Percentiles rank a stretch among this genome's conserved stretches.
phyloP scores from a whole-genome alignment of 2,113 vertebrate genomes.

The Balaeniceps rex region DNA sequence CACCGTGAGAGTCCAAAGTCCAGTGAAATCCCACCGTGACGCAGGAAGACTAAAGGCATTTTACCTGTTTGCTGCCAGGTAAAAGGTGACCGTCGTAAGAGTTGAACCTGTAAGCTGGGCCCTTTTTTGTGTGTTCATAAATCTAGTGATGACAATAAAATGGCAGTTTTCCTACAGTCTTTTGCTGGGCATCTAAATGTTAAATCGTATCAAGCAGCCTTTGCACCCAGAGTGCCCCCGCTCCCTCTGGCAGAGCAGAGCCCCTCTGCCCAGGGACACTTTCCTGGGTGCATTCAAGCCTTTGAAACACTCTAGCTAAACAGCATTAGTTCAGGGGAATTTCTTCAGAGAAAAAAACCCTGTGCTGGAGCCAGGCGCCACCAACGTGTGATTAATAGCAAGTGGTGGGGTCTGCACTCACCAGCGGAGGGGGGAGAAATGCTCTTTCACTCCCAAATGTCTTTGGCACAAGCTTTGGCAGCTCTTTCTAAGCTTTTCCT shows the following conservation, averaged over 20 bases:
- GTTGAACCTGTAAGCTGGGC: neutral
- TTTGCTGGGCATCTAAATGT: neutral
- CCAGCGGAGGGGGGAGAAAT: neutral
- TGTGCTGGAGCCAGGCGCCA: neutral
- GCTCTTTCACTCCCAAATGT: neutral
- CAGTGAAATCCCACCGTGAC: neutral
- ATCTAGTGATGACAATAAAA: neutral
- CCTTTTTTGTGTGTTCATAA: neutral
- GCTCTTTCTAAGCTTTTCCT: slow-evolving; percentile 23
- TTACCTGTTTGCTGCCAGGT: neutral
- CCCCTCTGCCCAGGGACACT: neutral
- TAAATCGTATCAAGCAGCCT: neutral
- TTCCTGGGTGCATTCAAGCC: neutral
- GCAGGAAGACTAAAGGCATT: neutral
- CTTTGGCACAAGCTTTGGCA: slow-evolving; percentile 11
- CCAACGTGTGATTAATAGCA: slow-evolving; percentile 3
- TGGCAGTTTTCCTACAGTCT: neutral
- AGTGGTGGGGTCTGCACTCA: neutral
- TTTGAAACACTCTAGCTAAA: neutral
- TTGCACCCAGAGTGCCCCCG: neutral
- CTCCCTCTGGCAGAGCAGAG: neutral
- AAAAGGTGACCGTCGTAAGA: neutral
- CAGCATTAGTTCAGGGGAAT: neutral
- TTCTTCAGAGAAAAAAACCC: neutral
- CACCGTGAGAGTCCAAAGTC: neutral